Base-by-base conservation (phyloP, 2,888 invertebrate genomes). In the Brachynemurus nebulosus region DNA sequence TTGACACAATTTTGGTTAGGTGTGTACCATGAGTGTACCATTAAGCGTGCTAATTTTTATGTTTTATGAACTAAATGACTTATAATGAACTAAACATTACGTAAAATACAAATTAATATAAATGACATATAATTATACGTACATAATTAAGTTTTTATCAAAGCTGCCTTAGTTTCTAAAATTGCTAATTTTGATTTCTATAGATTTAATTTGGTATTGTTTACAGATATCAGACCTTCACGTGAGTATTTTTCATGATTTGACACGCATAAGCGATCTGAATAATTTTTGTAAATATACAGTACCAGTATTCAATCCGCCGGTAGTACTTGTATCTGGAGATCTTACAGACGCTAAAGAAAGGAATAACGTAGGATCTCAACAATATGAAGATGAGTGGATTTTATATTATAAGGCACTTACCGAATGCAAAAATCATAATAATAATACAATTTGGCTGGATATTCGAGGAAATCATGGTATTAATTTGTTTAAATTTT, bases 401-500 rank as follows among this genome's bases (percentile, higher is more conserved):
- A 61, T 76, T 49, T 71, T 76, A 53, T 93, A 92, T 60, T 69
- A 74, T 52, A 70, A 76, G 55, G 71, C 82, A 48, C 67, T 91
- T 23, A 67, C 74, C 39, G 76, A 80, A 51, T 74, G 77, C 35
- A 71, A 74, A 53, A 72, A 86, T 18, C 67, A 68, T 40, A 68
- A 78, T 34, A 76, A 74, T 57, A 17, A 12, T 19, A 86, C 86
- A 2, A 65, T 75, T 21, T 92, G 91, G 90, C 66, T 92, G 47
- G 92, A 92, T 66, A 81, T 90, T 49, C 70, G 91, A 63, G 92
- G 92, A 62, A 91, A 91, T 71, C 91, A 91, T 73, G 90, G 88
- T 86, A 68, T 61, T 58, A 48, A 12, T 37, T 27, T 14, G 4
- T 14, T 18, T 14, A 6, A 16, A 14, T n/a, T 27, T 12, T 14